These are phyloP conservation scores for Drosophila koepferae DNA, from an alignment of 2,888 invertebrate genomes.

Conservation along the genomic window DNA sequence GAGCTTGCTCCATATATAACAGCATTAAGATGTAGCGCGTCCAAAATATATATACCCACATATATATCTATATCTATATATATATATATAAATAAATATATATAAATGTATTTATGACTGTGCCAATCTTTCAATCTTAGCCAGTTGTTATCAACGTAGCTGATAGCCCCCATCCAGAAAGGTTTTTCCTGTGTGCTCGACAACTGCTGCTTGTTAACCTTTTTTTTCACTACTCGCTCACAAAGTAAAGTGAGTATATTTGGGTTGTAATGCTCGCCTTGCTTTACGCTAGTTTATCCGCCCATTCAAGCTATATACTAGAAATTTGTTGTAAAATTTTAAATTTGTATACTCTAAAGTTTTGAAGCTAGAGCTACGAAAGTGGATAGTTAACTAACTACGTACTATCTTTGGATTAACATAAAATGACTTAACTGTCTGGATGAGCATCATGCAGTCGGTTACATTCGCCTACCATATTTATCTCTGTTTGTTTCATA, in stretches of 20 bases:
- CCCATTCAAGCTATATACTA: too few species aligned
- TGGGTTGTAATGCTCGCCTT: not conserved
- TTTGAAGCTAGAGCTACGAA: too few species aligned
- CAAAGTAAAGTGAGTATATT: not conserved
- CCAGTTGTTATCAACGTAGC: slow-evolving; percentile 12
- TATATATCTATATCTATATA: not conserved
- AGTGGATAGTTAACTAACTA: too few species aligned
- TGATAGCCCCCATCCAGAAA: slow-evolving; percentile 16
- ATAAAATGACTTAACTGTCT: too few species aligned
- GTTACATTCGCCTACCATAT: not conserved
- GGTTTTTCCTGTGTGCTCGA: slow-evolving; percentile 4
- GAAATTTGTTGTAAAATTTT: too few species aligned
- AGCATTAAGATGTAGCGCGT: not conserved
- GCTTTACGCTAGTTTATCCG: too few species aligned
- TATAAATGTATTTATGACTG: slow-evolving; percentile 1
- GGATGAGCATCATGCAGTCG: not conserved
- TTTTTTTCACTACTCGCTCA: slow-evolving; percentile 2
- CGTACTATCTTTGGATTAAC: too few species aligned
- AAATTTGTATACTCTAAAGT: too few species aligned
- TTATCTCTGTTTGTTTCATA: not conserved
- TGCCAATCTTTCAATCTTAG: slow-evolving; percentile 20
- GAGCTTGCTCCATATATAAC: not conserved
- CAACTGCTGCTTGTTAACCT: not conserved
- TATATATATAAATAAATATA: not conserved
- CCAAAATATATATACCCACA: not conserved